Evolutionary conservation across 2,113 vertebrate species (phyloP).

Genomic region (Thryonomys swinderianus): DNA sequence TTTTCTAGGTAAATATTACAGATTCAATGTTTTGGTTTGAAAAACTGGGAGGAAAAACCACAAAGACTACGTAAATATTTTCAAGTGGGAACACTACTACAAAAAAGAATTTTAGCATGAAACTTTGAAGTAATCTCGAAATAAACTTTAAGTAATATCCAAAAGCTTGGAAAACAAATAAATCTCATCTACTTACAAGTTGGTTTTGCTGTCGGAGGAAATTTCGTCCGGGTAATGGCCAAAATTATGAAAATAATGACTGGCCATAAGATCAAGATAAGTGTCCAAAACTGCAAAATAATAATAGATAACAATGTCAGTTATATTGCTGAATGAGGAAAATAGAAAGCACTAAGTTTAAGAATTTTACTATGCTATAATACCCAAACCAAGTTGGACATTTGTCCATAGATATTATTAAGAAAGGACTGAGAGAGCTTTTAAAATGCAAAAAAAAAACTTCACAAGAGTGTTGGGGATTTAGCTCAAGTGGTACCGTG

Average conservation of each 20-base stretch:
- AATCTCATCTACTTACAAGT: constrained; percentile 92
- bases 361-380: neutral
- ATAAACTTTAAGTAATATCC: constrained; percentile 68
- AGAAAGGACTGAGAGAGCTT: neutral
- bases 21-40: constrained; percentile 42
- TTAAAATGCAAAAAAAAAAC: neutral
- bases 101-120: constrained; percentile 25
- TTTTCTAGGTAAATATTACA: constrained; percentile 27
- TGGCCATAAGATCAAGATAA: constrained; percentile 94
- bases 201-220: constrained; percentile 87
- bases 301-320: constrained; percentile 75
- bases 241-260: constrained; percentile 95
- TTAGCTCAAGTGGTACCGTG: no score
- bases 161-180: constrained; percentile 61
- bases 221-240: constrained; percentile 93
- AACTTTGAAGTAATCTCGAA: constrained; percentile 55
- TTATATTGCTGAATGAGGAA: constrained; percentile 1
- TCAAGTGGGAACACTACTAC: constrained; percentile 21
- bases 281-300: constrained; percentile 93
- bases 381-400: neutral
- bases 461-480: neutral
- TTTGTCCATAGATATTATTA: constrained; percentile 22
- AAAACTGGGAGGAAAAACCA: constrained; percentile 24
- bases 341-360: neutral
- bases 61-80: neutral